Evolutionary conservation across 64 coral and sea anemone genomes (phyloP).

Genomic region (Anthopleura sola): DNA sequence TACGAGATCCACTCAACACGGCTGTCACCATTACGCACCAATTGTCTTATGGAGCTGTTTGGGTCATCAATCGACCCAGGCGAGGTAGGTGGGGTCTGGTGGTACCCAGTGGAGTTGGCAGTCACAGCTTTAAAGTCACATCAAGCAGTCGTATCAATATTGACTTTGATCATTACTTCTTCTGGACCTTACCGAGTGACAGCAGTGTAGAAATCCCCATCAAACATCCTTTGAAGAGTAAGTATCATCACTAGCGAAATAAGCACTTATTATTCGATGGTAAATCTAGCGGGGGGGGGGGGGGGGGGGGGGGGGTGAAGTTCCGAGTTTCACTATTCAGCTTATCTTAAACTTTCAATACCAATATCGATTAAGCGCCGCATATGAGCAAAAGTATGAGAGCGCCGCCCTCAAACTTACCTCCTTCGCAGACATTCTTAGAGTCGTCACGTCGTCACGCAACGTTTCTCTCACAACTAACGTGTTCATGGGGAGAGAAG

Average conservation of each 20-base stretch:
- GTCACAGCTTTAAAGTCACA: constrained; percentile 64
- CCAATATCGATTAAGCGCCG: too few relatives aligned
- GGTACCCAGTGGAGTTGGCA: constrained; percentile 45
- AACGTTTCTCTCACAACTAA: too few relatives aligned
- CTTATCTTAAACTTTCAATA: too few relatives aligned
- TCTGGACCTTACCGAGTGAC: constrained; percentile 17
- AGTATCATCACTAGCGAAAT: neutral
- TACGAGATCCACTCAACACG: constrained; percentile 22
- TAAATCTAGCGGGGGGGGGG: too few relatives aligned
- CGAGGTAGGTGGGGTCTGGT: constrained; percentile 47
- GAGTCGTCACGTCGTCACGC: too few relatives aligned
- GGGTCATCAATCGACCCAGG: constrained; percentile 43
- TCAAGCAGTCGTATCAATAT: constrained; percentile 54
- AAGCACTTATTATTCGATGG: too few relatives aligned
- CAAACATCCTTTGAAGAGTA: constrained; percentile 47
- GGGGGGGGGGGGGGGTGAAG: too few relatives aligned
- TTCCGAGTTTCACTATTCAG: too few relatives aligned
- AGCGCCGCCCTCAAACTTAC: too few relatives aligned
- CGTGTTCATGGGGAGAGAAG: too few relatives aligned
- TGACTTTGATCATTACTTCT: constrained; percentile 65
- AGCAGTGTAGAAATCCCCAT: constrained; percentile 32
- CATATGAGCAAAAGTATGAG: too few relatives aligned
- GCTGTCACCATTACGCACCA: constrained; percentile 18
- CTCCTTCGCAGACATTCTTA: too few relatives aligned
- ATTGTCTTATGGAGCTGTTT: constrained; percentile 41